Evolutionary conservation across 1,140 invertebrate species (phyloP).

Genomic region (Caenorhabditis elegans): WBcel235 BX284604.4:7835001-7835500

Average conservation of each 20-base stretch:
- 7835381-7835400: no score
- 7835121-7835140: background rate
- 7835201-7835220: background rate
- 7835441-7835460: no score
- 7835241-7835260: slow-evolving; percentile 17
- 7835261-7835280: background rate
- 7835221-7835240: background rate
- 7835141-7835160: background rate
- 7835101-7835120: slow-evolving; percentile 3
- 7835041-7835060: background rate
- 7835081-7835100: slow-evolving; percentile 13
- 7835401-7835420: no score
- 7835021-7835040: background rate
- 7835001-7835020: background rate
- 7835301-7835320: background rate
- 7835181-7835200: background rate
- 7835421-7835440: no score
- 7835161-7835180: background rate
- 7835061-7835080: background rate
- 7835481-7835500: no score
- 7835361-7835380: no score
- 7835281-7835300: background rate
- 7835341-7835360: no score
- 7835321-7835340: no score
- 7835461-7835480: no score